phyloP scores from a whole-genome alignment of 2,113 vertebrate species.

The Percina caprodes region DNA sequence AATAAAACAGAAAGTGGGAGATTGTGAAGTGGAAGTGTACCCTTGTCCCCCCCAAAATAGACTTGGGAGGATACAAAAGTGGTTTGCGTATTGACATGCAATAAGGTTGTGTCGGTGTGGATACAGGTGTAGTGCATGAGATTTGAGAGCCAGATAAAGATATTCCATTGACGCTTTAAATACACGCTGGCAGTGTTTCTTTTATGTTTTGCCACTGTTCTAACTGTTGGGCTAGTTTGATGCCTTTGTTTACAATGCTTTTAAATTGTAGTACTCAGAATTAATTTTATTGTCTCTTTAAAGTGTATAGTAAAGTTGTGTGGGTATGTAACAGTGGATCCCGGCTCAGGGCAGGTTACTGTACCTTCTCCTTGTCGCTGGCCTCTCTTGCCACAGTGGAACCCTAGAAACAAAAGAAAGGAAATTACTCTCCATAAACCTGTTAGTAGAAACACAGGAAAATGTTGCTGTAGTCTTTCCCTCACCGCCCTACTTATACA shows the following conservation, averaged over 20 bases:
- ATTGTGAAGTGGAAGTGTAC: too few relatives aligned
- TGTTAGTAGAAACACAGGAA: not conserved
- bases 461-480: not conserved
- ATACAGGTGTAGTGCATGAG: not conserved
- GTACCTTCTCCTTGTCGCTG: slow-evolving; percentile 99
- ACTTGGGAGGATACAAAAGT: not conserved
- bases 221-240: not conserved
- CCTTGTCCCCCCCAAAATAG: not conserved
- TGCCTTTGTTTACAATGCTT: not conserved
- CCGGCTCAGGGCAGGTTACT: slow-evolving; percentile 29
- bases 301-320: slow-evolving; percentile 8
- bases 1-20: not conserved
- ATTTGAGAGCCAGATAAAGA: not conserved
- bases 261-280: not conserved
- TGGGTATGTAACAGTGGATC: slow-evolving; percentile 13
- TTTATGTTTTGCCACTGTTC: not conserved
- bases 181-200: not conserved
- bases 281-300: slow-evolving; percentile 1
- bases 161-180: not conserved
- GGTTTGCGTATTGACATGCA: not conserved
- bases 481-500: not conserved
- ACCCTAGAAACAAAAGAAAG: slow-evolving; percentile 86
- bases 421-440: slow-evolving; percentile 2
- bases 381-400: slow-evolving; percentile 99
- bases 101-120: not conserved